These are phyloP conservation scores for Cremastinae sp. DNA, from an alignment of 2,888 invertebrate species.

Conservation along the genomic window DNA sequence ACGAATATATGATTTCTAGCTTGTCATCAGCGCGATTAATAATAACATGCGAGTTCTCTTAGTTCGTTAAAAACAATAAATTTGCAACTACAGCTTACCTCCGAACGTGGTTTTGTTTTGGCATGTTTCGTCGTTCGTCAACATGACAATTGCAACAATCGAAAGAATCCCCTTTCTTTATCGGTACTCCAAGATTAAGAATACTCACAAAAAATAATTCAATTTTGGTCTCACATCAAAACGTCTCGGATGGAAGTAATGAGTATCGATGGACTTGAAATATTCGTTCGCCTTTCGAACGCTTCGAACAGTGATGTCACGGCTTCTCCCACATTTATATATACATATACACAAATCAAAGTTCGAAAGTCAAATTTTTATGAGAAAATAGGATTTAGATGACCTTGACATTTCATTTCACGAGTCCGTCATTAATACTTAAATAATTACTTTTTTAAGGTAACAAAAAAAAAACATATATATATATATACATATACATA, in stretches of 20 bases:
- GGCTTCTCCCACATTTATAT: slow-evolving; percentile 13
- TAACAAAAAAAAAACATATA: neutral
- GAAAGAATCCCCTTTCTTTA: slow-evolving; percentile 15
- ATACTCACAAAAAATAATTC: slow-evolving; percentile 18
- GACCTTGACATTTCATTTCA: neutral
- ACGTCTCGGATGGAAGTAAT: neutral
- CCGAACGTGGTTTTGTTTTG: neutral
- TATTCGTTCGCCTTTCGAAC: slow-evolving; percentile 7
- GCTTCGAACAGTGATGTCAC: slow-evolving; percentile 9
- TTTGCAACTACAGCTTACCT: neutral
- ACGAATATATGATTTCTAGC: neutral
- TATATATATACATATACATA: neutral
- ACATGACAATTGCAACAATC: neutral
- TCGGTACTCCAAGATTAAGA: slow-evolving; percentile 7
- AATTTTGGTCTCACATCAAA: slow-evolving; percentile 12
- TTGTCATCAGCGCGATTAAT: no score
- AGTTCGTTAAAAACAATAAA: neutral
- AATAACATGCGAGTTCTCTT: no score
- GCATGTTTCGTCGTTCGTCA: neutral
- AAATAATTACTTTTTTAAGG: neutral
- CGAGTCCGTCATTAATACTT: neutral
- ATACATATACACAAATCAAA: neutral
- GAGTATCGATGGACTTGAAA: neutral
- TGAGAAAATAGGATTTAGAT: neutral
- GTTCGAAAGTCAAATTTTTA: slow-evolving; percentile 14